phyloP scores from a whole-genome alignment of 2,113 vertebrate genomes.

The Sylvicapra grimmia region DNA sequence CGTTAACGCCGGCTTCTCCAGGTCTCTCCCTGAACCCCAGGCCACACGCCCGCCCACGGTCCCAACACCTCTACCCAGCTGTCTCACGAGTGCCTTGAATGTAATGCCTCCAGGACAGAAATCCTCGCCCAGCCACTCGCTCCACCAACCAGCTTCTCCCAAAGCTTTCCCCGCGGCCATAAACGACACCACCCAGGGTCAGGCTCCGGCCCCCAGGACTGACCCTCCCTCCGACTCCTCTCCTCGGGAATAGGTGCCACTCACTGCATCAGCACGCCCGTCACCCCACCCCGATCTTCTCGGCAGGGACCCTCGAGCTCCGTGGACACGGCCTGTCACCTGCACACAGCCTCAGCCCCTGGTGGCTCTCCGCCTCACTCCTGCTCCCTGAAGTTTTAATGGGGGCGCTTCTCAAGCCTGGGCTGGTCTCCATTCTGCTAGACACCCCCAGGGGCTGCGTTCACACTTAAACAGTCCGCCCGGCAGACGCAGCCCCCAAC shows the following conservation, averaged over 20 bases:
- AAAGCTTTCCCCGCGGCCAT: rapidly evolving
- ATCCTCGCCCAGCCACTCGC: background rate
- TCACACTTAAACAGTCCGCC: background rate
- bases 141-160: background rate
- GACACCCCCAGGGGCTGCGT: too few species aligned
- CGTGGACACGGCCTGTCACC: rapidly evolving
- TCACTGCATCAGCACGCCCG: background rate
- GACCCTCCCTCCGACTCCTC: background rate
- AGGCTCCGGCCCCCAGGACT: background rate
- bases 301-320: rapidly evolving
- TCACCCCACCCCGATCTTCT: rapidly evolving
- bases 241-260: background rate
- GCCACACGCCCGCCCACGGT: rapidly evolving
- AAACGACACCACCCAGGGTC: rapidly evolving
- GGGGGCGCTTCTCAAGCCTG: background rate
- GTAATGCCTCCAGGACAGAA: background rate
- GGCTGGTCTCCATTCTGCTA: background rate
- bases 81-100: background rate
- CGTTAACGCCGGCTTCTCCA: too few species aligned
- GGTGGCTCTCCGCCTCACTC: background rate
- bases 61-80: background rate
- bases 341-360: rapidly evolving
- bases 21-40: background rate
- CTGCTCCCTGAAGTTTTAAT: background rate
- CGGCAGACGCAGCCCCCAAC: background rate